Percentiles rank a stretch among this genome's conserved stretches.
phyloP scores from a whole-genome alignment of 2,113 vertebrate genomes.

The Malurus alboscapulatus region DNA sequence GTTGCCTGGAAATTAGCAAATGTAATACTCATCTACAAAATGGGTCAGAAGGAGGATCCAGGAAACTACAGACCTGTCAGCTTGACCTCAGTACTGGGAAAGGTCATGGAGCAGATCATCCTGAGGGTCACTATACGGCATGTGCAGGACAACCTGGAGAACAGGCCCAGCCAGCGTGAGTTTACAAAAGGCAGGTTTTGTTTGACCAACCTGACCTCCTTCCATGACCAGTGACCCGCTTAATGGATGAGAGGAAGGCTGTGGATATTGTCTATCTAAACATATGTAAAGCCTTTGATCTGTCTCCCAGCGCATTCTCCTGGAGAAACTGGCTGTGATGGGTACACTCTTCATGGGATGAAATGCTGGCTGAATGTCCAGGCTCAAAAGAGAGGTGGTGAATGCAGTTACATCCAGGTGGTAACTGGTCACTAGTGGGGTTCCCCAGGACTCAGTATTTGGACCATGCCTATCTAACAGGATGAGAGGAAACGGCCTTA shows the following conservation, averaged over 20 bases:
- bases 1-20: not conserved
- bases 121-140: not conserved
- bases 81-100: not conserved
- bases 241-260: not conserved
- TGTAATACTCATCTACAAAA: not conserved
- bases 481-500: not conserved
- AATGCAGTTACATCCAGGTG: not conserved
- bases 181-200: not conserved
- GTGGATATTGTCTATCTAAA: not conserved
- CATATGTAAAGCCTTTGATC: not conserved
- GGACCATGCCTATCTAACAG: not conserved
- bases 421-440: not conserved
- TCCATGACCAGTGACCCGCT: fast-evolving
- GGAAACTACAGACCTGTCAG: not conserved
- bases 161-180: not conserved
- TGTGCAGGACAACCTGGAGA: not conserved
- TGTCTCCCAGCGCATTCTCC: not conserved
- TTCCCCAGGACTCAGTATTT: not conserved
- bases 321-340: not conserved
- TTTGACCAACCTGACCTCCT: not conserved
- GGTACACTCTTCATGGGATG: too few relatives aligned
- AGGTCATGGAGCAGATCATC: not conserved
- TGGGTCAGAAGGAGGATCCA: not conserved
- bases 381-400: not conserved
- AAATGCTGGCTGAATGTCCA: not conserved